phyloP scores from a whole-genome alignment of 2,797 vertebrate species.

The Myotis myotis region DNA sequence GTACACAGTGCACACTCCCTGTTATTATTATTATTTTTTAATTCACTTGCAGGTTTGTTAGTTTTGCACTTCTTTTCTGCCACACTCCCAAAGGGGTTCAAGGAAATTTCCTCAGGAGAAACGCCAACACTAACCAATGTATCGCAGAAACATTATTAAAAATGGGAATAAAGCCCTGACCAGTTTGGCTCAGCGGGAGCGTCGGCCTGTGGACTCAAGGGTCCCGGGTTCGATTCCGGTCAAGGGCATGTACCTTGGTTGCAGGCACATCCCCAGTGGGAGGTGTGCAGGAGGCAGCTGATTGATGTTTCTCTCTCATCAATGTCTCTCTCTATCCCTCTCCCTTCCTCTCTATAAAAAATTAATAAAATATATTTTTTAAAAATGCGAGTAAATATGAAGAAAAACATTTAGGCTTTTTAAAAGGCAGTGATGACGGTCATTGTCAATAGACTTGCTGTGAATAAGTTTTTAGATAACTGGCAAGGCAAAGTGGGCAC shows the following conservation, averaged over 20 bases:
- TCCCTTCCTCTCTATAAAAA: too few species aligned
- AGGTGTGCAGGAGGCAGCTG: too few species aligned
- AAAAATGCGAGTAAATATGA: not conserved
- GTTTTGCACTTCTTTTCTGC: not conserved
- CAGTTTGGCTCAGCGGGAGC: too few species aligned
- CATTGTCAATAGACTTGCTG: not conserved
- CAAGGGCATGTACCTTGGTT: too few species aligned
- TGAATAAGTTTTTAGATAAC: not conserved
- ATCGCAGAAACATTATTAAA: not conserved
- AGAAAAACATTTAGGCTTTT: not conserved
- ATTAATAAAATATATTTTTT: too few species aligned
- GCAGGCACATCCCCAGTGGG: too few species aligned
- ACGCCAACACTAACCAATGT: not conserved
- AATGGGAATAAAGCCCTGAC: too few species aligned
- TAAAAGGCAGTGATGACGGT: not conserved
- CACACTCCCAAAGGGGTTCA: not conserved
- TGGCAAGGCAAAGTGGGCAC: not conserved
- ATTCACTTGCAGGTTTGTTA: not conserved
- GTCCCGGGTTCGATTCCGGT: too few species aligned
- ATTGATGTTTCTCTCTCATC: too few species aligned
- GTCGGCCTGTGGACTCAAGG: too few species aligned
- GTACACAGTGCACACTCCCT: not conserved
- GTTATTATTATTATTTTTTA: not conserved
- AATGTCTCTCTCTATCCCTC: too few species aligned
- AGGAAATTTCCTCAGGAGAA: not conserved